Conservation (phyloP, 2,888 invertebrate genomes). For the Hetaerina titia region DNA sequence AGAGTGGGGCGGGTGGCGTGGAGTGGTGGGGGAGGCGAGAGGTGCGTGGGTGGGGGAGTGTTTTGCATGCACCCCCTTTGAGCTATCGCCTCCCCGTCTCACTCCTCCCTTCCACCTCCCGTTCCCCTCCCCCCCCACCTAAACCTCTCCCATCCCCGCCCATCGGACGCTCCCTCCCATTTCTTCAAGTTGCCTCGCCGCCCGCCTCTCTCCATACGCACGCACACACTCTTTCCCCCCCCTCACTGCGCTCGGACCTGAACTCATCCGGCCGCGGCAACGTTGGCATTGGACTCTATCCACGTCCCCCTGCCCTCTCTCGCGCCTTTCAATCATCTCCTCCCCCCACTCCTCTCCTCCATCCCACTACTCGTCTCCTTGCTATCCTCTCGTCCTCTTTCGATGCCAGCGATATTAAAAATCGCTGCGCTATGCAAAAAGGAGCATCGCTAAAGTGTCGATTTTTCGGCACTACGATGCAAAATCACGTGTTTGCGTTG, state of each 20-base stretch:
- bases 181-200: not conserved
- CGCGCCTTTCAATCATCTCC: not conserved
- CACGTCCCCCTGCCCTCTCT: not conserved
- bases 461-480: no score
- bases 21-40: not conserved
- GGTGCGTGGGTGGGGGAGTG: not conserved
- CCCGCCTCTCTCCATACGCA: not conserved
- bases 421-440: no score
- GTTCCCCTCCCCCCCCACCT: no score
- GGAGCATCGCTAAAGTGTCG: no score
- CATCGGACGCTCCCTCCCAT: no score
- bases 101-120: not conserved
- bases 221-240: not conserved
- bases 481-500: no score
- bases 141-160: no score
- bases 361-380: not conserved
- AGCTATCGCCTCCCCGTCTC: not conserved
- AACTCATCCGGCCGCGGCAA: not conserved
- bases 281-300: constrained; percentile 40
- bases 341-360: not conserved
- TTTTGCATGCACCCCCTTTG: not conserved
- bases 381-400: not conserved
- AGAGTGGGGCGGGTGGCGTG: not conserved
- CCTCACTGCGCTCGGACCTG: not conserved
- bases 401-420: not conserved